phyloP scores from a whole-genome alignment of 1,140 invertebrate genomes.

The Caerostris extrusa region DNA sequence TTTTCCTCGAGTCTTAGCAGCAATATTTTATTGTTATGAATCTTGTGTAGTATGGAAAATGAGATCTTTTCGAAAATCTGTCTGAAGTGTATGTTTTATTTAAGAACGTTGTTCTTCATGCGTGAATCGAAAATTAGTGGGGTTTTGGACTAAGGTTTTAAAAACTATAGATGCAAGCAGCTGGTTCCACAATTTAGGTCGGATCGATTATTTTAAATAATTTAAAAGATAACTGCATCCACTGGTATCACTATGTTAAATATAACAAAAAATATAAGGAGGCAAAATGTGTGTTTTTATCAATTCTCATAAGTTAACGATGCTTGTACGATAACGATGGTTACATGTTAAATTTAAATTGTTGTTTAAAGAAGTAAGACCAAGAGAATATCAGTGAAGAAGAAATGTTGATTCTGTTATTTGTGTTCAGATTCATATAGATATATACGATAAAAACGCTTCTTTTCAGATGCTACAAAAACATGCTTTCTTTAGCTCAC shows the following conservation, averaged over 20 bases:
- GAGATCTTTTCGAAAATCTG: neutral
- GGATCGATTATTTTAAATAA: neutral
- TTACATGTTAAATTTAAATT: too few relatives aligned
- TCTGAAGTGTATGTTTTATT: neutral
- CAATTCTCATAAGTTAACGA: too few relatives aligned
- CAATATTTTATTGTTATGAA: slow-evolving; percentile 1
- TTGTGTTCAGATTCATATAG: too few relatives aligned
- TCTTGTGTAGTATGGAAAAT: neutral
- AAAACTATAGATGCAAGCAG: neutral
- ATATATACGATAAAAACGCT: too few relatives aligned
- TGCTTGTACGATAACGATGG: too few relatives aligned
- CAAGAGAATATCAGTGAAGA: too few relatives aligned
- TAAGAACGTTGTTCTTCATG: neutral
- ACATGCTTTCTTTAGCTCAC: too few relatives aligned
- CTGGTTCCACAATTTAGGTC: neutral
- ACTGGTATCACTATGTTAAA: neutral
- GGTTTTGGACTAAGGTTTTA: neutral
- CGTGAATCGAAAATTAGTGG: neutral
- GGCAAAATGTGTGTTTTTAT: too few relatives aligned
- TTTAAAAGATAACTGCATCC: neutral
- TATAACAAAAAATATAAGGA: too few relatives aligned
- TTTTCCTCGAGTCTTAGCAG: neutral
- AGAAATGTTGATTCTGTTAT: too few relatives aligned
- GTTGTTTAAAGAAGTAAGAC: too few relatives aligned
- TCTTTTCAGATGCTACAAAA: too few relatives aligned